These are phyloP conservation scores for Lepetodrilus schrolli DNA, from an alignment of 2,888 invertebrate species.

Conservation along the genomic window DNA sequence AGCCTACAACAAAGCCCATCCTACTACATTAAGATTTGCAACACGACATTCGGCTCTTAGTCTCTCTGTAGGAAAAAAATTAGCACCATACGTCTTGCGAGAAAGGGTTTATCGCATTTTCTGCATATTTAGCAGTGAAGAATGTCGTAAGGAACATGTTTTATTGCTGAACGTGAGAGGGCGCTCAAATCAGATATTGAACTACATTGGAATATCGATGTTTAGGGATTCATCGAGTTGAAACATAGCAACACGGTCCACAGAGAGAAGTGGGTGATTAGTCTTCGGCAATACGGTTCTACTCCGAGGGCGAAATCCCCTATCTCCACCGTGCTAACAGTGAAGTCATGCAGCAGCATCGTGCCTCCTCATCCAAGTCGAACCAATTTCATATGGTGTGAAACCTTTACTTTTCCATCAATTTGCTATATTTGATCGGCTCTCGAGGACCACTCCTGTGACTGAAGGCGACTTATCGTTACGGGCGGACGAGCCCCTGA, in stretches of 20 bases:
- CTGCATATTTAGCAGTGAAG: no score
- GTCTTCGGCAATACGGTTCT: neutral
- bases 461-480: neutral
- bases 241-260: neutral
- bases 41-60: no score
- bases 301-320: neutral
- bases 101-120: no score
- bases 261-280: neutral
- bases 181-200: no score
- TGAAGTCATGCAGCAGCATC: neutral
- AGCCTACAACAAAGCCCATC: no score
- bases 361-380: neutral
- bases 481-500: neutral
- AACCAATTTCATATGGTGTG: constrained; percentile 23
- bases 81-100: no score
- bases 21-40: no score
- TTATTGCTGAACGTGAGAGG: no score
- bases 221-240: no score
- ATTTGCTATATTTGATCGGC: constrained; percentile 11
- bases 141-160: no score
- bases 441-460: neutral
- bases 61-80: no score
- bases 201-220: no score
- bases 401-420: constrained; percentile 3
- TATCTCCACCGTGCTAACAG: neutral